phyloP scores from a whole-genome alignment of 2,113 vertebrate species.

The Lathamus discolor region DNA sequence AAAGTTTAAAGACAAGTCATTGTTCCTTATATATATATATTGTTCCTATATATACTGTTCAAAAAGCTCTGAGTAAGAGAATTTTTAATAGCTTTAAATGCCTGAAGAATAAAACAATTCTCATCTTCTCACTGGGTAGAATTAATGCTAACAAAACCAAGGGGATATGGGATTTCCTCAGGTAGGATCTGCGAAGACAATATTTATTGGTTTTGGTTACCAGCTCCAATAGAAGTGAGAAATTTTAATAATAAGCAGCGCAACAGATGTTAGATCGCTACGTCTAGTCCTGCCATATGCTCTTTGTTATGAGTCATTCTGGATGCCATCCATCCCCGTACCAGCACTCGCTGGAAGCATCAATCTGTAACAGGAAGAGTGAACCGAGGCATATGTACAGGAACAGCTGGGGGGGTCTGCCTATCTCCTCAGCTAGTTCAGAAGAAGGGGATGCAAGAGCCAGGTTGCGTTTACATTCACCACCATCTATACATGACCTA shows the following conservation, averaged over 20 bases:
- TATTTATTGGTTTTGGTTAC: slow-evolving; percentile 19
- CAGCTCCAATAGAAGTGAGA: slow-evolving; percentile 29
- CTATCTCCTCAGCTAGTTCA: not conserved
- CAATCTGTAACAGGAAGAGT: slow-evolving; percentile 13
- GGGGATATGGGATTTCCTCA: slow-evolving; percentile 19
- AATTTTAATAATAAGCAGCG: slow-evolving; percentile 23
- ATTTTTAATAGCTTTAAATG: not conserved
- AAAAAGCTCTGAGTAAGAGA: not conserved
- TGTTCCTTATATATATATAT: not conserved
- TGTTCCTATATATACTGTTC: not conserved
- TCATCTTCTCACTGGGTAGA: not conserved
- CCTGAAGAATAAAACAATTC: not conserved
- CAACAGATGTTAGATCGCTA: slow-evolving; percentile 63
- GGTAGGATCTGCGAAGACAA: not conserved
- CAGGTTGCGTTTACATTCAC: not conserved
- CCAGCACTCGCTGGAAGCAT: slow-evolving; percentile 29
- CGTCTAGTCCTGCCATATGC: slow-evolving; percentile 39
- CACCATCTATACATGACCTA: not conserved
- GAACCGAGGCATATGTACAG: not conserved
- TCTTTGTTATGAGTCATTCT: slow-evolving; percentile 65
- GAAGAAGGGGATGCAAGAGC: not conserved
- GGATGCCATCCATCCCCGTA: slow-evolving; percentile 43
- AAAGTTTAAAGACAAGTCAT: not conserved
- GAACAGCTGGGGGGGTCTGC: slow-evolving; percentile 10
- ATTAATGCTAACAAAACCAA: not conserved